Base-by-base conservation (phyloP, 2,888 invertebrate species). In the Drosophila leonis region DNA sequence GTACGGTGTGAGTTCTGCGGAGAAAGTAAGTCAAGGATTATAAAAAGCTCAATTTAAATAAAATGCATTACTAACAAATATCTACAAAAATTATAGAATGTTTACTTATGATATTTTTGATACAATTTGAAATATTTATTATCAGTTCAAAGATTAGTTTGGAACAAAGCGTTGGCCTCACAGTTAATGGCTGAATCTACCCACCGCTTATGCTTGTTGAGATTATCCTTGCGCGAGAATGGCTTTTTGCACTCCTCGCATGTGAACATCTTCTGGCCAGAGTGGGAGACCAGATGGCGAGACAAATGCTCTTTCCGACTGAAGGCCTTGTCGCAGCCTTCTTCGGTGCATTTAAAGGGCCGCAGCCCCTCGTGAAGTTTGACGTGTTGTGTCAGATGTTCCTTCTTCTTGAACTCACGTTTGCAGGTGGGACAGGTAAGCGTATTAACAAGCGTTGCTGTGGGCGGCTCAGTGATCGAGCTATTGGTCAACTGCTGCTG, bases 291-390 rank as follows among this genome's bases (percentile, higher is more conserved):
- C 68, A 94, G 93, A 88, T 96, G 96, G 5, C 96, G 93, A 63
- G 95, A 93, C 56, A 96, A 90, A 90, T 96, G 96, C 86, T 96
- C 96, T 78, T 96, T 96, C 3, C 96, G 94, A 84, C 95, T 95
- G 86, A 96, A 96, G 0, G 95, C 94, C 83, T 96, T 95, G 49
- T 94, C 94, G 87, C 96, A 96, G 20, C 88, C 89, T 1, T 88
- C 89, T 42, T 95, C 94, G 0, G 94, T 94, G 76, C 96, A 96
- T 27, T 94, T 94, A 82, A 95, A 96, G 0, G 96, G 96, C 49
- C 96, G 93, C 72, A 95, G 94, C 8, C 95, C 95, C 0, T 95
- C 94, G 81, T 96, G 96, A 2, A 95, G 91, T 85, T 95, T 95
- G 2, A 95, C 93, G 82, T 96, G 96, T 76, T 96, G 96, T 67